These are phyloP conservation scores for Periophthalmodon schlosseri DNA, from an alignment of 2,113 vertebrate species.

Conservation along the genomic window DNA sequence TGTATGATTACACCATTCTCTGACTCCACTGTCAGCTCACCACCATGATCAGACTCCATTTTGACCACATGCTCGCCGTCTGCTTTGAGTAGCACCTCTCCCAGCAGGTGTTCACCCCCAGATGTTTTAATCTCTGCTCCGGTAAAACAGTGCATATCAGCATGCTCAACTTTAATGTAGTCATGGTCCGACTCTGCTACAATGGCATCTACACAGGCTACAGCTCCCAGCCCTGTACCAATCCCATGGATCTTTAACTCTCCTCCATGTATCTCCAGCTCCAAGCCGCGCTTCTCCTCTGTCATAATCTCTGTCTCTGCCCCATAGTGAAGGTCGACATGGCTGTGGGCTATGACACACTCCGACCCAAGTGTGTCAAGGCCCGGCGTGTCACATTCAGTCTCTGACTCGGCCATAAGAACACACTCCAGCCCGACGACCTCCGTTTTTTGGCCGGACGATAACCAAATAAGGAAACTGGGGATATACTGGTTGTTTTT, in stretches of 20 bases:
- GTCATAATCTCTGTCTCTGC: constrained; percentile 82
- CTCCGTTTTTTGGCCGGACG: constrained; percentile 77
- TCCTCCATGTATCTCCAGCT: constrained; percentile 77
- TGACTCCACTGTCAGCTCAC: constrained; percentile 79
- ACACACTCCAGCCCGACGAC: constrained; percentile 83
- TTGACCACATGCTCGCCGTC: constrained; percentile 79
- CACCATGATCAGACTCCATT: constrained; percentile 77
- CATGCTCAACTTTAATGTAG: constrained; percentile 78
- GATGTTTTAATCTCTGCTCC: constrained; percentile 72
- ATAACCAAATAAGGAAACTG: constrained; percentile 55
- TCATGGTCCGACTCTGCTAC: constrained; percentile 80
- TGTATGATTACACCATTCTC: constrained; percentile 82
- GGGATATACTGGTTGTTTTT: constrained; percentile 15
- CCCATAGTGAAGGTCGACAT: constrained; percentile 82
- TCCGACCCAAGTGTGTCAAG: constrained; percentile 84
- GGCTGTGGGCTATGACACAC: constrained; percentile 84
- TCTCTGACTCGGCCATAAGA: constrained; percentile 84
- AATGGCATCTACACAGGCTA: constrained; percentile 77
- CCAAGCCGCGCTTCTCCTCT: constrained; percentile 78
- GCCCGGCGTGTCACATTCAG: constrained; percentile 83
- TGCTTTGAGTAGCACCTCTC: constrained; percentile 76
- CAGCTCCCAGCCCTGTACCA: constrained; percentile 71
- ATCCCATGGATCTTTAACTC: constrained; percentile 77
- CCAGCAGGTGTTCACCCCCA: constrained; percentile 69
- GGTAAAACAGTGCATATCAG: constrained; percentile 77